A percentile compares a stretch with the other conserved stretches of the same genome.
phyloP scores from a whole-genome alignment of 2,113 vertebrate genomes.

The Coptodon bakossiorum region DNA sequence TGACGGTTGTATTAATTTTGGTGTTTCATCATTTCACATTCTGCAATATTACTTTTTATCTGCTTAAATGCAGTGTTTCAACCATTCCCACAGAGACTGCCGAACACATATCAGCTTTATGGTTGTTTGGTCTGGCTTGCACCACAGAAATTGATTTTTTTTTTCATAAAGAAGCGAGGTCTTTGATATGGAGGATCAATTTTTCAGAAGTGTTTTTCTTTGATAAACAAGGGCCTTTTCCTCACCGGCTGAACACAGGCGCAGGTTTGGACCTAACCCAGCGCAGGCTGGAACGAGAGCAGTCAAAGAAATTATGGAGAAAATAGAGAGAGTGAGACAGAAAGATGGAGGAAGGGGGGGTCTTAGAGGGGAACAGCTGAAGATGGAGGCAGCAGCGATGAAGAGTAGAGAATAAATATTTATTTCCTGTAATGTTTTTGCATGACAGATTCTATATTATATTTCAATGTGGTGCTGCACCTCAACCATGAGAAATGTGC shows the following conservation, averaged over 20 bases:
- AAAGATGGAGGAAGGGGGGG: background rate
- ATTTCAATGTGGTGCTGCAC: conserved; percentile 56
- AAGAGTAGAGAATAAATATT: conserved; percentile 69
- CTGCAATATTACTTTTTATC: background rate
- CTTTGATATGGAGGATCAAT: conserved; percentile 62
- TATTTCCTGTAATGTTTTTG: conserved; percentile 68
- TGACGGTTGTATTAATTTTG: background rate
- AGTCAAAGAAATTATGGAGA: conserved; percentile 24
- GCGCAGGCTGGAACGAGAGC: conserved; percentile 15
- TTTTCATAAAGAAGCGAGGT: conserved; percentile 51
- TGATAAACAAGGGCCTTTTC: conserved; percentile 48
- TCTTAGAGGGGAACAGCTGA: conserved; percentile 44
- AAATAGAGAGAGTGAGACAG: background rate
- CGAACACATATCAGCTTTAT: conserved; percentile 36
- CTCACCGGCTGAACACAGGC: conserved; percentile 11
- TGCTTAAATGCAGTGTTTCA: conserved; percentile 1
- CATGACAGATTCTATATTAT: conserved; percentile 66
- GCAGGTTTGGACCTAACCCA: conserved; percentile 23
- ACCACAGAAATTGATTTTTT: conserved; percentile 34
- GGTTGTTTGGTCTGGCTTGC: conserved; percentile 25
- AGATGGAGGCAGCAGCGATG: conserved; percentile 41
- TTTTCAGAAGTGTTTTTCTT: conserved; percentile 65
- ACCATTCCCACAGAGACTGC: background rate
- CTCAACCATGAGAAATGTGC: conserved; percentile 55
- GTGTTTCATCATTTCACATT: background rate